Base-by-base conservation (phyloP, 2,113 vertebrate genomes). In the Scomber colias region DNA sequence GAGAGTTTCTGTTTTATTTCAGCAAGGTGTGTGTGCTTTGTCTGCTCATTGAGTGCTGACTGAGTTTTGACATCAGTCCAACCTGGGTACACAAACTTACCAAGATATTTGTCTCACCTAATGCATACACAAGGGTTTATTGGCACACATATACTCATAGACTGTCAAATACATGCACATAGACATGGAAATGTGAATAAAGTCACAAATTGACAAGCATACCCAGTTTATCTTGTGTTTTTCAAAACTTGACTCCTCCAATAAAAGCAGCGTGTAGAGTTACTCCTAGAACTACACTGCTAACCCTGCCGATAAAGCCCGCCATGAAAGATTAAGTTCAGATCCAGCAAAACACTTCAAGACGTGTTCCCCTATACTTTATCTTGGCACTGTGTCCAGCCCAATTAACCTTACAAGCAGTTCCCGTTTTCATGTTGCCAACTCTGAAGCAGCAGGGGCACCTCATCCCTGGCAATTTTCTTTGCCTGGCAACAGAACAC, bases 1-100 rank as follows among this genome's bases (percentile, higher is more conserved):
- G 87, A 87, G 88, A 90, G 92, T 90, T 91, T 91, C 93, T 94
- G 93, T 88, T 94, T 94, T 93, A 92, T 87, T 89, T 94, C 84
- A 44, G 30, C 8, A 67, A 78, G 84, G 75, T 92, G 90, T 86
- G 82, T 89, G 85, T 53, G 77, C 87, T 87, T 89, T 86, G 91
- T 93, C 88, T 86, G 68, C 45, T 65, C 78, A 9, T 21, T 75
- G 79, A 81, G 86, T 75, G 85, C 87, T 91, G 92, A 92, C 86
- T 73, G 92, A 91, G 87, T 87, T 93, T 87, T 94, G 93, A 94
- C 93, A 87, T 84, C 50, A 63, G 75, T 89, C 90, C 87, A 83
- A 51, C 75, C 79, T 86, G 87, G 60, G 76, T 88, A 94, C 91
- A 95, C 93, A 95, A 93, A 92, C 90, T 81, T 55, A 61, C 61